Base-by-base conservation (phyloP, 2,113 vertebrate genomes). In the Neogobius melanostomus region DNA sequence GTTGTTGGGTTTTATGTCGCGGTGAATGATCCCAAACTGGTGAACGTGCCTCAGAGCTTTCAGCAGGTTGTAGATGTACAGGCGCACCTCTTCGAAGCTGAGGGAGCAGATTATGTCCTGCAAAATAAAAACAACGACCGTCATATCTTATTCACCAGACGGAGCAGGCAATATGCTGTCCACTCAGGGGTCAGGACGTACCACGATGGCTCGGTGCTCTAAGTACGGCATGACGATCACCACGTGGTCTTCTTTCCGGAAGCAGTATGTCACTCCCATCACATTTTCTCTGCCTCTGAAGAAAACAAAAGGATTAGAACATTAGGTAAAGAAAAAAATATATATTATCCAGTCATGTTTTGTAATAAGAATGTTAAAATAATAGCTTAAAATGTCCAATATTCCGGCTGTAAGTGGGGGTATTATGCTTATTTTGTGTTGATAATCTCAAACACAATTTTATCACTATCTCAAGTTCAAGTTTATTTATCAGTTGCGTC, bases 151-250 rank as follows among this genome's bases (percentile, higher is more conserved):
- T 56, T 56, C 53, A 21, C 17, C 2, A 6, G 17, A 56, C 3
- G 7, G 28, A 56, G 11, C 3, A n/a, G 43, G 7, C 14, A 44
- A 45, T 11, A 6, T 28, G 8, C 11, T 2, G 6, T 15, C 36
- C 9, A 48, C 42, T 8, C 9, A 62, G 14, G 36, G 44, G 36
- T 6, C 21, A 10, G 45, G 42, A 62, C 21, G 85, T 91, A 99
- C 98, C 91, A 95, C 87, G 87, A 99, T 96, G 15, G 95, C 90
- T 79, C 98, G 94, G 60, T 99, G 98, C 67, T 97, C 96, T 90
- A 99, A 90, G 78, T 98, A 99, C 0, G 98, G 97, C 98, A 99
- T 99, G 64, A 97, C 94, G 72, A 99, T 97, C 87, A 99, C 96
- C 71, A 98, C 95, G 0, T 98, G 96, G 76, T 99, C 97, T 42